Evolutionary conservation across 2,797 vertebrate genomes (phyloP).

Genomic region (Gobionotothen gibberifrons): DNA sequence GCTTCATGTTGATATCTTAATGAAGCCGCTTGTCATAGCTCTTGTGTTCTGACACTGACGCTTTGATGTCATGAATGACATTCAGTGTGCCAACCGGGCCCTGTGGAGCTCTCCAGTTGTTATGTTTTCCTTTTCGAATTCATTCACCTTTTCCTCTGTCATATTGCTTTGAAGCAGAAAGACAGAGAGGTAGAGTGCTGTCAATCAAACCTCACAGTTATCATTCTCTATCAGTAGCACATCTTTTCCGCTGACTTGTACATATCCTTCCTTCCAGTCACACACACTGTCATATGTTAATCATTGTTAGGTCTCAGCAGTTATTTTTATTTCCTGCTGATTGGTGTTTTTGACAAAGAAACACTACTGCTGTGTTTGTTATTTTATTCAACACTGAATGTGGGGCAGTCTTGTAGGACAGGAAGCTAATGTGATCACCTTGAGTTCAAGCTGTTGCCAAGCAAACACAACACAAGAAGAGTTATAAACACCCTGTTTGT

Average conservation of each 20-base stretch:
- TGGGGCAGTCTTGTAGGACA: no score
- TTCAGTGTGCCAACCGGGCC: not conserved
- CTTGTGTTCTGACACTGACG: slow-evolving; percentile 7
- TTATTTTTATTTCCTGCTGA: slow-evolving; percentile 32
- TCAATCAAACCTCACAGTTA: slow-evolving; percentile 24
- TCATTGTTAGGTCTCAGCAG: not conserved
- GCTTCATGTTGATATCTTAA: slow-evolving; percentile 28
- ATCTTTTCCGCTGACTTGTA: not conserved
- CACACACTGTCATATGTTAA: not conserved
- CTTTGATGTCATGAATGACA: not conserved
- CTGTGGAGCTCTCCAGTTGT: not conserved
- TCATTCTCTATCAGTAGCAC: not conserved
- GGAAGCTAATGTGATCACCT: no score
- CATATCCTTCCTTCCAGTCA: not conserved
- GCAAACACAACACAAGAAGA: not conserved
- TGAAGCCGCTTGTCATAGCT: slow-evolving; percentile 24
- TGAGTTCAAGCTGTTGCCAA: not conserved
- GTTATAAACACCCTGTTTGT: not conserved
- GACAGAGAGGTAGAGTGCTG: not conserved
- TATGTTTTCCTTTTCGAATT: not conserved
- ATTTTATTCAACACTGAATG: no score
- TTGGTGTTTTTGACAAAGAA: slow-evolving; percentile 61
- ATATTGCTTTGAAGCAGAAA: slow-evolving; percentile 5
- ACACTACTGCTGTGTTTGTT: slow-evolving; percentile 39
- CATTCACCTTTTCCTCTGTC: not conserved